Evolutionary conservation across 2,888 invertebrate genomes (phyloP), one percentile per base, ranked within the genome.

Genomic region (Rhopalosiphum nymphaeae): DNA sequence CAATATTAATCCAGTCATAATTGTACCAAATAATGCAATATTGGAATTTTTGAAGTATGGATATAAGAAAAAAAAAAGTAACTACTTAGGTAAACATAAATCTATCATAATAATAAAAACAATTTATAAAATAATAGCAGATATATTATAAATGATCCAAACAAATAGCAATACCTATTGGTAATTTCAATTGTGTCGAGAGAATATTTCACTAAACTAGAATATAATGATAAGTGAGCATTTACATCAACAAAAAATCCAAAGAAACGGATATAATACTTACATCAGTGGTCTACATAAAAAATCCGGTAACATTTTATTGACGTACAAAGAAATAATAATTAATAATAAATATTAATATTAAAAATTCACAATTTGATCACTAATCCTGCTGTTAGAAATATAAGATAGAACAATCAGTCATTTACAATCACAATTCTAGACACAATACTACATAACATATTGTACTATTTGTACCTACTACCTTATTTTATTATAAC

Each of bases 261-360:
- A 89, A 56, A n/a, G 0, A 89, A 88, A 53, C 25, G 21, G 7
- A 16, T 84, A 56, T 10, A n/a, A 46, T 86, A 89, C 94, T 91
- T 26, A 94, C 94, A 94, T 90, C 0, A 94, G 36, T 26, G 94
- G 94, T 94, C 61, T 91, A 86, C 91, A 94, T 49, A 94, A 53
- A 5, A 94, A 42, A n/a, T 94, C 94, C 5, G 94, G 94, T n/a
- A 94, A 61, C 94, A 94, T 94, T 42, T 85, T 85, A 36, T 44
- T 36, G 4, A 53, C 56, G 42, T 29, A 89, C 11, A 42, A 29
- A 57, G 44, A 87, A 36, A 88, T 42, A 53, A 3, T 53, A 53
- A 21, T 53, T 21, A 53, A n/a, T 26, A 29, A 29, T 49, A 36
- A 53, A 87, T 53, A 53, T 53, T 5, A 44, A 46, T 46, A 46